These are phyloP conservation scores for Accipiter cooperii DNA, from an alignment of 2,113 vertebrate genomes.

Conservation along the genomic window DNA sequence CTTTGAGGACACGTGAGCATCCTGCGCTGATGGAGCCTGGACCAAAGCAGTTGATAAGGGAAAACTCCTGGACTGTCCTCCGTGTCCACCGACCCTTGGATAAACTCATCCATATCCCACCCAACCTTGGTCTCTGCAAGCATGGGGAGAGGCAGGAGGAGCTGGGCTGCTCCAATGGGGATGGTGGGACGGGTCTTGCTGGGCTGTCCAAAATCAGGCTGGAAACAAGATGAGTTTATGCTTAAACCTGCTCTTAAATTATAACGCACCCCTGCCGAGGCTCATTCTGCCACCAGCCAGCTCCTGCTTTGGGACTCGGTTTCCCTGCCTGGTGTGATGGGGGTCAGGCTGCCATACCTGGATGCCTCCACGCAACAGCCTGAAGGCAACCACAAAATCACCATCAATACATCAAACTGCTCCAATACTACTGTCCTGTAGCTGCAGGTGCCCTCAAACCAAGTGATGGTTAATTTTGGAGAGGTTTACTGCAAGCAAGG, in stretches of 20 bases:
- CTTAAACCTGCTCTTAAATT: not conserved
- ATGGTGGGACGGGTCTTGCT: not conserved
- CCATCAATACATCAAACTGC: not conserved
- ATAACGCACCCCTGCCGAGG: too few species aligned
- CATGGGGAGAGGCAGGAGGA: not conserved
- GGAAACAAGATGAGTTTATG: not conserved
- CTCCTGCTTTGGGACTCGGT: not conserved
- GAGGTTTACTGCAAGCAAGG: not conserved
- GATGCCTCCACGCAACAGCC: not conserved
- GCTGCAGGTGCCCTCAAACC: not conserved
- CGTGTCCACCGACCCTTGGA: accelerated
- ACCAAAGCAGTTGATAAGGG: too few species aligned
- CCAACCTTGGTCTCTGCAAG: not conserved
- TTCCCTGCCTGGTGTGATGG: not conserved
- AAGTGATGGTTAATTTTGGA: not conserved
- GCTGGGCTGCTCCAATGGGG: not conserved
- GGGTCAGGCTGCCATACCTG: not conserved
- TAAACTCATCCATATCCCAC: not conserved
- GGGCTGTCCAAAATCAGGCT: not conserved
- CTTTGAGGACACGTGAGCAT: not conserved
- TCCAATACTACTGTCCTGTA: not conserved
- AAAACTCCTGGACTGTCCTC: not conserved
- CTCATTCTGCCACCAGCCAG: not conserved
- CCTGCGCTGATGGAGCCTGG: not conserved
- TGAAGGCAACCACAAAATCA: not conserved